Base-by-base conservation (phyloP, 1,140 invertebrate species). In the Daktulosphaira vitifoliae region DNA sequence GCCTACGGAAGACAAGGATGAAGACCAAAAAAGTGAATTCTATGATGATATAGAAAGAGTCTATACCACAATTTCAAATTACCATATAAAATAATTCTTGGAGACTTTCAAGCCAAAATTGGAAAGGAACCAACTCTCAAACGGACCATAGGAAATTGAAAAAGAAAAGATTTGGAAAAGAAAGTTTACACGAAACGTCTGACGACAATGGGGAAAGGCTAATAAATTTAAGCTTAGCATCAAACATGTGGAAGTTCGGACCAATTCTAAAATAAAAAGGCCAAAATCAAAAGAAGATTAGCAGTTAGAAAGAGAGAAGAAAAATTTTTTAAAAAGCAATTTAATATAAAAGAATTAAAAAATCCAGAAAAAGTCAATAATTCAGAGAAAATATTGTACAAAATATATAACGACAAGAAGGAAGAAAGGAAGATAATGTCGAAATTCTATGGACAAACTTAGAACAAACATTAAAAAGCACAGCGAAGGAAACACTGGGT, bases 71-170 rank as follows among this genome's bases (percentile, higher is more conserved):
- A 2, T 62, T 2, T 42, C 38, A 26, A 53, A 26, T 23, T 44
- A 69, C 49, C 64, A 69, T 48, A 51, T 68, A 22, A 69, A 62
- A 62, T 69, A 18, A 38, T 66, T 6, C 13, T 68, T 8, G 68
- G 67, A 20, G 68, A 69, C 26, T 56, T 44, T 29, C 68, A 68
- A 44, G 67, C 67, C 23, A 68, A 66, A 66, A 48, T 66, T 48
- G 67, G 67, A 62, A 62, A 62, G 42, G 56, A 62, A 16, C 13
- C 22, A 39, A 62, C 42, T 44, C 42, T 16, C 5, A 38, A 62
- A 23, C 18, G n/a, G 18, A 44, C 39, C 16, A 25, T 25, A n/a
- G n/a, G n/a, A n/a, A n/a, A n/a, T n/a, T n/a, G n/a, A n/a, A n/a
- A n/a, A n/a, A n/a, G n/a, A n/a, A n/a, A n/a, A n/a, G n/a, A n/a